Evolutionary conservation across 1,140 invertebrate genomes (phyloP).

Genomic region (Anastrepha obliqua): DNA sequence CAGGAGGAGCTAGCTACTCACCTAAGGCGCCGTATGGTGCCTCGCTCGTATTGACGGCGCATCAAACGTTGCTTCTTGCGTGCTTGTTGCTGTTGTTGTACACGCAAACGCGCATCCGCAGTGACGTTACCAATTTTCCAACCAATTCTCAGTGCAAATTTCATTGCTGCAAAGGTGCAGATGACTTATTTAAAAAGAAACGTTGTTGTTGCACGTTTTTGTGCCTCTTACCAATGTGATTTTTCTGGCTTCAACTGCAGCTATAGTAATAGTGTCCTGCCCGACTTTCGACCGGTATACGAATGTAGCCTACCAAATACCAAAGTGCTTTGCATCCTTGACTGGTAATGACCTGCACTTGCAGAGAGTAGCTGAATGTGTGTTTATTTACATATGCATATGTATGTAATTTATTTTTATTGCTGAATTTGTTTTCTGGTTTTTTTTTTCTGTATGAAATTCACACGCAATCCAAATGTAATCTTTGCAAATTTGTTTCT

Average conservation of each 20-base stretch:
- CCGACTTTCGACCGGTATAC: neutral
- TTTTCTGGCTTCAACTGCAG: neutral
- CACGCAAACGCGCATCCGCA: conserved; percentile 31
- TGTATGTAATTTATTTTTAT: no score
- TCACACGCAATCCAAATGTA: neutral
- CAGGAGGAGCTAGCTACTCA: neutral
- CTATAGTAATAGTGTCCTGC: neutral
- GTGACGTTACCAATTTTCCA: conserved; percentile 27
- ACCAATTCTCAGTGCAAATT: conserved; percentile 13
- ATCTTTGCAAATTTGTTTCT: neutral
- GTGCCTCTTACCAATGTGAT: neutral
- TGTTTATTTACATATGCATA: no score
- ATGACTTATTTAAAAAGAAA: neutral
- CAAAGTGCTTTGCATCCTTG: neutral
- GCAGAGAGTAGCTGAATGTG: no score
- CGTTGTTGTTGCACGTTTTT: neutral
- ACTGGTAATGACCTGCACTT: no score
- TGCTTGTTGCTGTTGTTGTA: conserved; percentile 19
- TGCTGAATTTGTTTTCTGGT: no score
- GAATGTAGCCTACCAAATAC: neutral
- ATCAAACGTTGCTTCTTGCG: neutral
- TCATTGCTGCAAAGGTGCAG: neutral
- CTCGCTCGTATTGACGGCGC: neutral
- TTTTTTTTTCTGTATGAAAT: neutral
- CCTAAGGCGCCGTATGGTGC: neutral